Evolutionary conservation across 2,888 invertebrate species (phyloP), one percentile per base, ranked within the genome.

Genomic region (Alitta virens): DNA sequence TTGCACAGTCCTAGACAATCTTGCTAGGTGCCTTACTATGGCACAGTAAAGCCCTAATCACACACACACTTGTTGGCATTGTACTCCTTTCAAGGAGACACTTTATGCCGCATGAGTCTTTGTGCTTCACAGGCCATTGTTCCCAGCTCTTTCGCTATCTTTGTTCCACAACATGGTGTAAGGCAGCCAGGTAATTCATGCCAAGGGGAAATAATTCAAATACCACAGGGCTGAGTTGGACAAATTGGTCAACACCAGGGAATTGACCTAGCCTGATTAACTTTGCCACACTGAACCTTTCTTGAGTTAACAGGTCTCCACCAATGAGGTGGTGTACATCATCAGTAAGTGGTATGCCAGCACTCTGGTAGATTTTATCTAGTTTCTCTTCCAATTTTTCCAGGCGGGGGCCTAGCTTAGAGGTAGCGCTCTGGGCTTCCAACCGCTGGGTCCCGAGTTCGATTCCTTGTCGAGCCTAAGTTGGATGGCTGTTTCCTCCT

Each of bases 161-260:
- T 52, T 52, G 23, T 52, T 26, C 25, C 52, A 52, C n/a, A 52
- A 24, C 18, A 52, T 3, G 5, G 18, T 9, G 23, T 25, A 52
- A 2, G 25, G 16, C 24, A 52, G 5, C n/a, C 16, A 52, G 27
- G 23, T 52, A 52, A 24, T 52, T 52, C 52, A 52, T 52, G 9
- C 23, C 52, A n/a, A 52, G 52, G 25, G 9, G 52, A n/a, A 52
- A 52, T 2, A 52, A 23, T 16, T 52, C 52, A 52, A 52, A 52
- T 21, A n/a, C n/a, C 16, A 24, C 25, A 21, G 52, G 52, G 12
- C 16, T 16, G 16, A 52, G 52, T 5, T 52, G 24, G 5, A 52
- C 52, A 26, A 52, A 52, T 21, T 24, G 16, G 16, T 18, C 52
- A n/a, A 16, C 23, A 7, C 21, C 23, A 24, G n/a, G 5, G 9